Evolutionary conservation across 2,113 vertebrate genomes (phyloP).

Genomic region (Urocolius indicus): DNA sequence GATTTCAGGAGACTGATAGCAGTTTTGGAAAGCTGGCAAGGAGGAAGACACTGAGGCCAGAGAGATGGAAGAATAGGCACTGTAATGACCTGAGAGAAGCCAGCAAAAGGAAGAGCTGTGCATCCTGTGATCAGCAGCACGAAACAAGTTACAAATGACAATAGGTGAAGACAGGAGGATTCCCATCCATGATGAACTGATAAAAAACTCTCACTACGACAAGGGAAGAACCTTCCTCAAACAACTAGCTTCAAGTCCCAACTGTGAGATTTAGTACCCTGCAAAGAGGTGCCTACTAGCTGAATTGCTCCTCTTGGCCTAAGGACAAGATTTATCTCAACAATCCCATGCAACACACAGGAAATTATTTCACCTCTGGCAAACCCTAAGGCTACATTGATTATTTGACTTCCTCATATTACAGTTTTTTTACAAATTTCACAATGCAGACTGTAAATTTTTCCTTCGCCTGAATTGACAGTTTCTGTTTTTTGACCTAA

Average conservation of each 20-base stretch:
- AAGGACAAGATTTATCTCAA: background rate
- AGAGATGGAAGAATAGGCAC: background rate
- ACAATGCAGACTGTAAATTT: background rate
- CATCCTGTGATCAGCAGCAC: background rate
- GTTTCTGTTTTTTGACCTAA: background rate
- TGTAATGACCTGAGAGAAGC: background rate
- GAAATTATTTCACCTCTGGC: background rate
- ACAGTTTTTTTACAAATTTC: background rate
- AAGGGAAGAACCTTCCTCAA: background rate
- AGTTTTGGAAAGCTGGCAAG: background rate
- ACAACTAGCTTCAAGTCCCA: background rate
- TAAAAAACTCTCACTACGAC: background rate
- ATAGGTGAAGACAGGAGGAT: background rate
- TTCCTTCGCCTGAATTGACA: background rate
- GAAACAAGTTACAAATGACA: background rate
- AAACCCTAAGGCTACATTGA: background rate
- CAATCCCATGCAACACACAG: background rate
- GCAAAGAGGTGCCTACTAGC: background rate
- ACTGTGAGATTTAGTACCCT: background rate
- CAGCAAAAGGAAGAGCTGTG: background rate
- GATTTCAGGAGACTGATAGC: constrained; percentile 37
- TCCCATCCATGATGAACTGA: background rate
- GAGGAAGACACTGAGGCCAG: background rate
- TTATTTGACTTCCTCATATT: background rate
- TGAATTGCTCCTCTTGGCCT: background rate